A percentile compares a stretch with the other conserved stretches of the same genome.
Evolutionary conservation across 2,888 invertebrate genomes (phyloP).

Genomic region (Apeira syringaria): DNA sequence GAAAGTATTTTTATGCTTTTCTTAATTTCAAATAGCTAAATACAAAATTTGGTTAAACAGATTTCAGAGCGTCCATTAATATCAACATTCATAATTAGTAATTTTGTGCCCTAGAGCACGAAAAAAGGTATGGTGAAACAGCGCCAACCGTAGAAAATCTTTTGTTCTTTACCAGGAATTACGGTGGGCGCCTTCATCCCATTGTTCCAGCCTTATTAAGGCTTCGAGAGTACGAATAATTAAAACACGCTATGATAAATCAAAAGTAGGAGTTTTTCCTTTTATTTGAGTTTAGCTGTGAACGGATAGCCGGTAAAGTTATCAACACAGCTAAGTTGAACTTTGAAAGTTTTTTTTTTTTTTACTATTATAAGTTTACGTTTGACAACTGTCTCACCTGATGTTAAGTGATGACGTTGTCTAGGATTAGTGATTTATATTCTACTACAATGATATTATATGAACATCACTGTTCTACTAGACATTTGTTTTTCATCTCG

Average conservation of each 20-base stretch:
- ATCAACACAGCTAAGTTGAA: too few species aligned
- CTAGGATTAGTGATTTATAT: too few species aligned
- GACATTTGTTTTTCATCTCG: too few species aligned
- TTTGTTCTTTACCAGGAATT: constrained; percentile 16
- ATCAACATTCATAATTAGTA: constrained; percentile 4
- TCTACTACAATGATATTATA: too few species aligned
- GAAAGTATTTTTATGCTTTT: too few species aligned
- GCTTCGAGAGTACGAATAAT: constrained; percentile 22
- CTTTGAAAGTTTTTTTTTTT: too few species aligned
- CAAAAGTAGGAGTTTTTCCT: constrained; percentile 7
- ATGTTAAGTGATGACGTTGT: too few species aligned
- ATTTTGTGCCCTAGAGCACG: background rate
- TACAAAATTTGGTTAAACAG: too few species aligned
- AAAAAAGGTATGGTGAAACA: constrained; percentile 3
- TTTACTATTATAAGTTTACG: too few species aligned
- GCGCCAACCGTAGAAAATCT: constrained; percentile 8
- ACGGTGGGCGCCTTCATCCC: constrained; percentile 16
- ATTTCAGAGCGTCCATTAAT: constrained; percentile 4
- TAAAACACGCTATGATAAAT: constrained; percentile 20
- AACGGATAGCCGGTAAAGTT: constrained; percentile 1
- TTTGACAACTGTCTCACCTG: too few species aligned
- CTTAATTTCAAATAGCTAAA: too few species aligned
- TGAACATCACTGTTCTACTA: too few species aligned
- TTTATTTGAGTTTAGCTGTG: constrained; percentile 9
- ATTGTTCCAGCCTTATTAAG: constrained; percentile 25